These are phyloP conservation scores for Myrmophylax atrothorax DNA, from an alignment of 2,113 vertebrate species.

Conservation along the genomic window DNA sequence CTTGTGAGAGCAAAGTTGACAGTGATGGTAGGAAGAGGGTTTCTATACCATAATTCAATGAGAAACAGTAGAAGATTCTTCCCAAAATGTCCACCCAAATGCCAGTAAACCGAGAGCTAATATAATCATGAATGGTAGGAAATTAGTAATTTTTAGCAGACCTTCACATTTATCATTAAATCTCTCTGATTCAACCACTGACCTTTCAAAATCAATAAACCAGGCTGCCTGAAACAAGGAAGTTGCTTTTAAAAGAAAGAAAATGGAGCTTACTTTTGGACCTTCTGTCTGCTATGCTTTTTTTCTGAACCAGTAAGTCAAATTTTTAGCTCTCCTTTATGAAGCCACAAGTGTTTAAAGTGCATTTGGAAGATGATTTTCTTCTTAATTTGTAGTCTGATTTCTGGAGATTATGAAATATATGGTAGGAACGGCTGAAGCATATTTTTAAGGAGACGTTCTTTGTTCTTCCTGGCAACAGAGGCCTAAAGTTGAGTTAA, in stretches of 20 bases:
- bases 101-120: background rate
- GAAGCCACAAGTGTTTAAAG: background rate
- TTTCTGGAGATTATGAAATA: background rate
- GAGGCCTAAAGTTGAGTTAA: background rate
- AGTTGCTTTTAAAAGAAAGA: background rate
- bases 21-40: background rate
- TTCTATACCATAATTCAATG: background rate
- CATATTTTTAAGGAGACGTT: background rate
- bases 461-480: background rate
- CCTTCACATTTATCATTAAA: background rate
- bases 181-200: background rate
- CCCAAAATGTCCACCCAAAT: background rate
- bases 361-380: background rate
- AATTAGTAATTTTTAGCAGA: background rate
- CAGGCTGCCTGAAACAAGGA: background rate
- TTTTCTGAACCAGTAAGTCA: background rate
- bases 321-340: background rate
- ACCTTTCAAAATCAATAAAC: slow-evolving; percentile 14
- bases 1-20: background rate
- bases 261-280: background rate
- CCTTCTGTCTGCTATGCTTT: background rate
- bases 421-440: background rate
- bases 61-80: background rate
- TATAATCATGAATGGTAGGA: background rate
- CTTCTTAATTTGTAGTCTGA: background rate